Conservation (phyloP, 2,113 vertebrate species). For the Myotis brandtii region DNA sequence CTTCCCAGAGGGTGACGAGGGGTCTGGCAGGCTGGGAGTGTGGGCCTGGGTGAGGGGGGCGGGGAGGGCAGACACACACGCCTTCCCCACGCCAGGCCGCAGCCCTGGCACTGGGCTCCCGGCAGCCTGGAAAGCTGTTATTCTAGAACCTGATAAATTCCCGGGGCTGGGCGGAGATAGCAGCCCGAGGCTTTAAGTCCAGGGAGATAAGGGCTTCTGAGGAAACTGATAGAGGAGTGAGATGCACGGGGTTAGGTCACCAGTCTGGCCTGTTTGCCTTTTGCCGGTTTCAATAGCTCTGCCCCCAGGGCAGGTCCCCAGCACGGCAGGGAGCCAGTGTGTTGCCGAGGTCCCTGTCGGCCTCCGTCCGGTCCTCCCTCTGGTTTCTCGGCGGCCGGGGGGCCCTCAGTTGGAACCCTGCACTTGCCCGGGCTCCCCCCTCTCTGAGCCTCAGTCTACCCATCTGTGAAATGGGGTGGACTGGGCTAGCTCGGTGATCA, state of each 20-base stretch:
- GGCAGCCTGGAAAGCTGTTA: slow-evolving; percentile 67
- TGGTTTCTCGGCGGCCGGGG: background rate
- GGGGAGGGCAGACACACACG: background rate
- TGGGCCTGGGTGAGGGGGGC: background rate
- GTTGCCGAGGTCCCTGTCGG: background rate
- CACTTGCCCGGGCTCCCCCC: no score
- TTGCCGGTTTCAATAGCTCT: background rate
- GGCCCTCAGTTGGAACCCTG: fast-evolving
- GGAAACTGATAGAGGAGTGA: slow-evolving; percentile 45
- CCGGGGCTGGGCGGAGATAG: slow-evolving; percentile 69
- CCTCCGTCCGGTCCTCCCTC: fast-evolving
- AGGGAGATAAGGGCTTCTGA: slow-evolving; percentile 67
- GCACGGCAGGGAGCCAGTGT: fast-evolving
- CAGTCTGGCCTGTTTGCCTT: background rate
- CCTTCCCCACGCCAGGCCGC: background rate
- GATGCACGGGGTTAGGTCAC: slow-evolving; percentile 2
- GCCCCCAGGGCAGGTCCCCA: background rate
- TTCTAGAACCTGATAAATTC: slow-evolving; percentile 67
- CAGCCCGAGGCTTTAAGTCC: slow-evolving; percentile 79
- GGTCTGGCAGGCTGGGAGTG: background rate
- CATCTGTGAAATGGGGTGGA: background rate
- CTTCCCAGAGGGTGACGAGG: background rate
- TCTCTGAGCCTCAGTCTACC: background rate
- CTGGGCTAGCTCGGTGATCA: background rate
- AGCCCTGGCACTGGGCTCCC: slow-evolving; percentile 45